Conservation (phyloP, 2,113 vertebrate genomes). For the Athene cunicularia region DNA sequence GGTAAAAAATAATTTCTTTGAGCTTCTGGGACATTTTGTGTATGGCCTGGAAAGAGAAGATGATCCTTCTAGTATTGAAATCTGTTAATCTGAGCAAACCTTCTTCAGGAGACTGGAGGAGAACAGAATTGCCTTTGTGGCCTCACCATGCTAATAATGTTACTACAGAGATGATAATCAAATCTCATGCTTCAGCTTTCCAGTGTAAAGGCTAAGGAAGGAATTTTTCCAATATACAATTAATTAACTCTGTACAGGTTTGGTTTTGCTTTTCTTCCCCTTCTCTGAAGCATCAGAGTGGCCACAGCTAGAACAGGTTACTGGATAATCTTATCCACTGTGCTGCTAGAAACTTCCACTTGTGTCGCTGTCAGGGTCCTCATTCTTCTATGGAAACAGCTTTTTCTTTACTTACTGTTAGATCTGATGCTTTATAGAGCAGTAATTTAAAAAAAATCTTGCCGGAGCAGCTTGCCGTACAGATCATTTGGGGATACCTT, state of each 20-base stretch:
- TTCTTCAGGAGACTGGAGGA: not conserved
- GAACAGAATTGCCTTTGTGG: conserved; percentile 54
- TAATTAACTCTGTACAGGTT: not conserved
- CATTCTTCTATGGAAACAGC: not conserved
- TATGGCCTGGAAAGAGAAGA: conserved; percentile 9
- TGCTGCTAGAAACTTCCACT: not conserved
- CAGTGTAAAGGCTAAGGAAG: not conserved
- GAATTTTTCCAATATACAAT: not conserved
- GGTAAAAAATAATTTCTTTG: conserved; percentile 5
- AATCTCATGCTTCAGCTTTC: not conserved
- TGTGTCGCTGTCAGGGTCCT: not conserved
- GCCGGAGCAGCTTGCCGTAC: not conserved
- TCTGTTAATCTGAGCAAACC: conserved; percentile 16
- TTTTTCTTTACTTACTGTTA: not conserved
- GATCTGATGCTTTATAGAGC: not conserved
- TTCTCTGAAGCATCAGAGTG: not conserved
- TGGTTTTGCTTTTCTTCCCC: not conserved
- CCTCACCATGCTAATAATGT: not conserved
- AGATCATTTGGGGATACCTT: not conserved
- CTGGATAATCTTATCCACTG: not conserved
- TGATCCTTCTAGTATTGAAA: not conserved
- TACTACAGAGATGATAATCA: conserved; percentile 26
- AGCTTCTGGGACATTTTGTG: not conserved
- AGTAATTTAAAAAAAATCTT: not conserved
- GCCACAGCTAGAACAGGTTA: not conserved